Evolutionary conservation across 1,140 invertebrate genomes (phyloP).

Genomic region (Musca vetustissima): DNA sequence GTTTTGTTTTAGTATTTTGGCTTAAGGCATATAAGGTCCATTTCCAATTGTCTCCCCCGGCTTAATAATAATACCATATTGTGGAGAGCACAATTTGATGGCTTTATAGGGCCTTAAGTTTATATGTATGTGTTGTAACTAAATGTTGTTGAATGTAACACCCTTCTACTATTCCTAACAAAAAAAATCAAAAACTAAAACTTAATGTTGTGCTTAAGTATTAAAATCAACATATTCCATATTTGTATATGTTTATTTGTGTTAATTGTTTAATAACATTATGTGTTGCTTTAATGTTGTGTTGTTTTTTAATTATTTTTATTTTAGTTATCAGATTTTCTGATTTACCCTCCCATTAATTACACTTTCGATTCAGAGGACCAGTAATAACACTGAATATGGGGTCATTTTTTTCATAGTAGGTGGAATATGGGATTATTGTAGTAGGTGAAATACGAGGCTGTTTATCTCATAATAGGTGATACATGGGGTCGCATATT

Average conservation of each 20-base stretch:
- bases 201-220: constrained; percentile 33
- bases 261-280: neutral
- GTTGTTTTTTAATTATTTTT: neutral
- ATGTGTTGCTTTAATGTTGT: neutral
- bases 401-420: too few species aligned
- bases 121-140: constrained; percentile 28
- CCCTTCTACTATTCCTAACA: neutral
- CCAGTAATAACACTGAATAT: too few species aligned
- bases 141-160: constrained; percentile 30
- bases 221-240: neutral
- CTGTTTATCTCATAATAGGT: too few species aligned
- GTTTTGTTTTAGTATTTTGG: constrained; percentile 32
- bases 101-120: constrained; percentile 27
- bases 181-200: too few species aligned
- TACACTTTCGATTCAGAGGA: too few species aligned
- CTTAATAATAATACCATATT: neutral
- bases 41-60: neutral
- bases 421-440: too few species aligned
- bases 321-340: too few species aligned
- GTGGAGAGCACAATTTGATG: neutral
- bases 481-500: too few species aligned
- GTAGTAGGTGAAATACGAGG: too few species aligned
- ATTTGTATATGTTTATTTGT: neutral
- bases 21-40: constrained; percentile 27
- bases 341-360: too few species aligned